A percentile compares a stretch with the other conserved stretches of the same genome.
These are phyloP conservation scores for Strigamia maritima DNA, from an alignment of 2,888 invertebrate genomes.

Conservation along the genomic window DNA sequence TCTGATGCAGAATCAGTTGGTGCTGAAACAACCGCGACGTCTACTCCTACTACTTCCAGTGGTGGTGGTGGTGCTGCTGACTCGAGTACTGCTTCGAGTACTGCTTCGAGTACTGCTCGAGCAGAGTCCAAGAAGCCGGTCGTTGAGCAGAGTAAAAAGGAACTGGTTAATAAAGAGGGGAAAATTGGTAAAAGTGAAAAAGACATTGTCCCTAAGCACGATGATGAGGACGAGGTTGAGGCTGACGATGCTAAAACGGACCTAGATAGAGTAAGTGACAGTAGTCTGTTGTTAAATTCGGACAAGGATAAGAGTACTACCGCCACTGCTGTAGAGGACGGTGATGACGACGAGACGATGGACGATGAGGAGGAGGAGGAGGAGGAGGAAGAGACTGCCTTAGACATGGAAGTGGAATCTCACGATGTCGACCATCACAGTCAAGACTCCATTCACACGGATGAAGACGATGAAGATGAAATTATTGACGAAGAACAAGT, in stretches of 20 bases:
- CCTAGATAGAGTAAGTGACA: not conserved
- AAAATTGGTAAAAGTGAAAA: not conserved
- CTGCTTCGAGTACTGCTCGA: not conserved
- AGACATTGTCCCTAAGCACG: not conserved
- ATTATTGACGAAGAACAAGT: not conserved
- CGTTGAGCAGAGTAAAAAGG: constrained; percentile 9
- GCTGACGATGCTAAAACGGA: not conserved
- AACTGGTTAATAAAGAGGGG: not conserved
- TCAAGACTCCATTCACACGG: constrained; percentile 36
- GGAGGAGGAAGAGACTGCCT: constrained; percentile 35
- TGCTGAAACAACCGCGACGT: not conserved
- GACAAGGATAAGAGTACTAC: not conserved
- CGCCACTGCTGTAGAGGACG: constrained; percentile 35
- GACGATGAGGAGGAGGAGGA: not conserved
- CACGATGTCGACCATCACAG: constrained; percentile 35
- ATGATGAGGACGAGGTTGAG: not conserved
- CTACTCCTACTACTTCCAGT: not conserved
- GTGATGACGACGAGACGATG: constrained; percentile 18
- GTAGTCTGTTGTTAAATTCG: not conserved
- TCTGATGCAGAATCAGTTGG: constrained; percentile 19
- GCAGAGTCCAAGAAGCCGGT: not conserved
- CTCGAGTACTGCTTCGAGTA: not conserved
- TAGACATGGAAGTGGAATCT: constrained; percentile 40
- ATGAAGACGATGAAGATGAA: constrained; percentile 32
- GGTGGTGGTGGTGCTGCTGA: not conserved